Percentiles rank a stretch among this genome's conserved stretches.
These are phyloP conservation scores for Eugnorisma glareosa DNA, from an alignment of 2,888 invertebrate species.

Conservation along the genomic window DNA sequence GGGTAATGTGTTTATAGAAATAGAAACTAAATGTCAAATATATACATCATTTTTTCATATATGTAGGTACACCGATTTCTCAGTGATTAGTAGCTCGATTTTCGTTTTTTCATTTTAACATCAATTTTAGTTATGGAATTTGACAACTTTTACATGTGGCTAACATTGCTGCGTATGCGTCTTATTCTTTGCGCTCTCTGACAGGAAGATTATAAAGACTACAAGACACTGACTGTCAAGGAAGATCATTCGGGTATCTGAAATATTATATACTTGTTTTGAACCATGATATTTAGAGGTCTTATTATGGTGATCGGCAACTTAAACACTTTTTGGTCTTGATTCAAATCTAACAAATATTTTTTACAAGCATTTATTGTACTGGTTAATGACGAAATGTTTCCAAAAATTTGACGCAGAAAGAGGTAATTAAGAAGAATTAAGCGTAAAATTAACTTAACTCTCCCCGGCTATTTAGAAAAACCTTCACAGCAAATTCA, in stretches of 20 bases:
- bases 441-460: slow-evolving; percentile 42
- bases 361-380: background rate
- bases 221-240: background rate
- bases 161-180: background rate
- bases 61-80: background rate
- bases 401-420: background rate
- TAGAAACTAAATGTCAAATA: slow-evolving; percentile 8
- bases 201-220: background rate
- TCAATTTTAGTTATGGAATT: background rate
- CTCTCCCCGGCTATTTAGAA: slow-evolving; percentile 22
- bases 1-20: slow-evolving; percentile 29
- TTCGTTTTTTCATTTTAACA: background rate
- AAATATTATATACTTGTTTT: background rate
- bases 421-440: slow-evolving; percentile 24
- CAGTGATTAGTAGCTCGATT: too few relatives aligned
- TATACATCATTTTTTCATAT: background rate
- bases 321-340: background rate
- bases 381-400: background rate
- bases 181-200: background rate
- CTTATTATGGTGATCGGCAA: background rate
- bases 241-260: background rate
- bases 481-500: slow-evolving; percentile 32
- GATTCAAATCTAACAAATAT: background rate
- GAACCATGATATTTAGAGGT: background rate
- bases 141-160: background rate